A percentile compares a stretch with the other conserved stretches of the same genome.
Evolutionary conservation across 2,113 vertebrate genomes (phyloP).

Genomic region (Takifugu bimaculatus): DNA sequence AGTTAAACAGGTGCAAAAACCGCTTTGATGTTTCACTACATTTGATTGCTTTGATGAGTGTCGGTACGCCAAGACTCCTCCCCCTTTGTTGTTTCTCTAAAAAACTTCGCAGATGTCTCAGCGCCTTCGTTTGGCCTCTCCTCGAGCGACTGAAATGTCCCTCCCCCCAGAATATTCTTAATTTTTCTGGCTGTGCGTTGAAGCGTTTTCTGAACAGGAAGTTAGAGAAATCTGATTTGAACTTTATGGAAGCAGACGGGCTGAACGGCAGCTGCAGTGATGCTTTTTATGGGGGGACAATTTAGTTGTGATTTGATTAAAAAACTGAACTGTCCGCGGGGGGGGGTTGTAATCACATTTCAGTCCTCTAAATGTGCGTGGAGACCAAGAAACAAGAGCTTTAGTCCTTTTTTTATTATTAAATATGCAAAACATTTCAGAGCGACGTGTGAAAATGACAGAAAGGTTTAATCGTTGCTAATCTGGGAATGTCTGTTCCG

Average conservation of each 20-base stretch:
- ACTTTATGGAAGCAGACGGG: slow-evolving; percentile 46
- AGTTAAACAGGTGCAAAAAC: too few species aligned
- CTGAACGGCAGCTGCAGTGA: slow-evolving; percentile 42
- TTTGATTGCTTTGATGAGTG: neutral
- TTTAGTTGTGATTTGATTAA: slow-evolving; percentile 43
- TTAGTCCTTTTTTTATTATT: slow-evolving; percentile 38
- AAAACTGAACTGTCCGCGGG: slow-evolving; percentile 19
- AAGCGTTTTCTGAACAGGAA: slow-evolving; percentile 52
- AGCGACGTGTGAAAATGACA: slow-evolving; percentile 21
- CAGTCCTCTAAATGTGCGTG: slow-evolving; percentile 10
- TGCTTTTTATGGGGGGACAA: slow-evolving; percentile 27
- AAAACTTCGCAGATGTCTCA: slow-evolving; percentile 20
- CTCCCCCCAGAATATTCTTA: slow-evolving; percentile 24
- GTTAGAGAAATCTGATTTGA: slow-evolving; percentile 39
- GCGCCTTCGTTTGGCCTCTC: slow-evolving; percentile 51
- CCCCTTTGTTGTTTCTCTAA: slow-evolving; percentile 34
- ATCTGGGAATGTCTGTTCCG: slow-evolving; percentile 31
- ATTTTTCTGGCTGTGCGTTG: slow-evolving; percentile 44
- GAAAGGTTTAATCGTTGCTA: slow-evolving; percentile 41
- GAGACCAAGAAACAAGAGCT: slow-evolving; percentile 15
- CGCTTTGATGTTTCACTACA: too few species aligned
- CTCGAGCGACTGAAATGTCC: slow-evolving; percentile 47
- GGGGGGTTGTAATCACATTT: slow-evolving; percentile 44
- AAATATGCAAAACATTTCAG: slow-evolving; percentile 52
- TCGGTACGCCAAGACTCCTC: neutral